Conservation (phyloP, 2,888 invertebrate species). For the Dicyrtoma fusca region DNA sequence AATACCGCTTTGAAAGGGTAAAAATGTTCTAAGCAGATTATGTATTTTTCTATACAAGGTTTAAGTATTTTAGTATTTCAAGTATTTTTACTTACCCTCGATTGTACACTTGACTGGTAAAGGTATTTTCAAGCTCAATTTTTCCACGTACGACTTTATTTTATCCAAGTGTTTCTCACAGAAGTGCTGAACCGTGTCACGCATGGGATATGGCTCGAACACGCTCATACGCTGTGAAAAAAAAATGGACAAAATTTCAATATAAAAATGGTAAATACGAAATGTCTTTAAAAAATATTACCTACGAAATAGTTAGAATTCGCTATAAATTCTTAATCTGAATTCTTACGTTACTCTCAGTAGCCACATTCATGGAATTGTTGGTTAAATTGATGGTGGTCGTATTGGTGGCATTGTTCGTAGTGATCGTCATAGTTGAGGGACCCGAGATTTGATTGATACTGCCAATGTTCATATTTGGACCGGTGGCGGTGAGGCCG, state of each 20-base stretch:
- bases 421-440: not conserved
- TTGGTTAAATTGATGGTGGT: too few species aligned
- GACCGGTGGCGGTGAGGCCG: too few species aligned
- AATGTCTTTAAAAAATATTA: too few species aligned
- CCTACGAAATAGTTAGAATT: too few species aligned
- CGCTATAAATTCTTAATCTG: too few species aligned
- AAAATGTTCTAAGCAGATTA: too few species aligned
- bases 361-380: not conserved
- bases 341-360: slow-evolving; percentile 5
- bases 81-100: slow-evolving; percentile 80
- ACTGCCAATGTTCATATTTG: too few species aligned
- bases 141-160: slow-evolving; percentile 88
- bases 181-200: slow-evolving; percentile 91
- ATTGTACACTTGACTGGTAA: slow-evolving; percentile 92
- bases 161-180: slow-evolving; percentile 93
- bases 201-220: slow-evolving; percentile 88
- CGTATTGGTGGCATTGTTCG: too few species aligned
- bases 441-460: not conserved
- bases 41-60: too few species aligned
- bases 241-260: too few species aligned
- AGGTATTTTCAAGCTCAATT: slow-evolving; percentile 79
- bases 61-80: too few species aligned
- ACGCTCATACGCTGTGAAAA: slow-evolving; percentile 73
- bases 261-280: not conserved
- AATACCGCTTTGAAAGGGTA: too few species aligned